Evolutionary conservation across 2,113 vertebrate species (phyloP).

Genomic region (Pterocles orientalis): DNA sequence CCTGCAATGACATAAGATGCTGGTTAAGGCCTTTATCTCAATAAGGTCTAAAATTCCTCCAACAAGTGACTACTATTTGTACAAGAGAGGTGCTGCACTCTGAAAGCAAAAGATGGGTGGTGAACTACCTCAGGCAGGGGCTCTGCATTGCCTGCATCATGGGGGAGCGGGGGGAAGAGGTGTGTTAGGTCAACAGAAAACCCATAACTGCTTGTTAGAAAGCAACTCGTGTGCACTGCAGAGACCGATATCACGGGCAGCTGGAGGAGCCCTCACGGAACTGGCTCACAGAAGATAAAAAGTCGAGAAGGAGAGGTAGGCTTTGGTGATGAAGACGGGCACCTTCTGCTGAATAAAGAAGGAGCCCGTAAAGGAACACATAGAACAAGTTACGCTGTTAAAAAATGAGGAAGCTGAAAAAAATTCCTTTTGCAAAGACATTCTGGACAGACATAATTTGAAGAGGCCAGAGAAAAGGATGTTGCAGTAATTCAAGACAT

Average conservation of each 20-base stretch:
- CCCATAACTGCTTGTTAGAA: neutral
- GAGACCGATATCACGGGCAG: neutral
- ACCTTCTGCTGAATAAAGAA: neutral
- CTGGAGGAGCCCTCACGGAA: neutral
- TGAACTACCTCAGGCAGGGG: neutral
- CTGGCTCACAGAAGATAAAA: neutral
- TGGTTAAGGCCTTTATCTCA: neutral
- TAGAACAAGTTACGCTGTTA: neutral
- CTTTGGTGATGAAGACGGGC: neutral
- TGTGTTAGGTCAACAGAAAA: neutral
- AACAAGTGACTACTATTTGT: neutral
- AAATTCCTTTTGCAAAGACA: neutral
- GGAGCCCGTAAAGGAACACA: neutral
- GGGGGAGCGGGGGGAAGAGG: too few species aligned
- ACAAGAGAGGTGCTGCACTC: neutral
- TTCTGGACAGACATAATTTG: neutral
- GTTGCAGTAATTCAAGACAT: neutral
- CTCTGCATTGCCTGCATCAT: neutral
- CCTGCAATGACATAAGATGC: slow-evolving; percentile 12
- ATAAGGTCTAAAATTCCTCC: neutral
- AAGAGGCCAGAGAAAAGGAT: neutral
- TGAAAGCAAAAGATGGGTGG: neutral
- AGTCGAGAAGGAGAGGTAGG: neutral
- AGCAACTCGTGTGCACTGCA: neutral
- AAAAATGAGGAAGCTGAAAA: neutral